Evolutionary conservation across 2,888 invertebrate species (phyloP).

Genomic region (Cryptocheilus praepositus): DNA sequence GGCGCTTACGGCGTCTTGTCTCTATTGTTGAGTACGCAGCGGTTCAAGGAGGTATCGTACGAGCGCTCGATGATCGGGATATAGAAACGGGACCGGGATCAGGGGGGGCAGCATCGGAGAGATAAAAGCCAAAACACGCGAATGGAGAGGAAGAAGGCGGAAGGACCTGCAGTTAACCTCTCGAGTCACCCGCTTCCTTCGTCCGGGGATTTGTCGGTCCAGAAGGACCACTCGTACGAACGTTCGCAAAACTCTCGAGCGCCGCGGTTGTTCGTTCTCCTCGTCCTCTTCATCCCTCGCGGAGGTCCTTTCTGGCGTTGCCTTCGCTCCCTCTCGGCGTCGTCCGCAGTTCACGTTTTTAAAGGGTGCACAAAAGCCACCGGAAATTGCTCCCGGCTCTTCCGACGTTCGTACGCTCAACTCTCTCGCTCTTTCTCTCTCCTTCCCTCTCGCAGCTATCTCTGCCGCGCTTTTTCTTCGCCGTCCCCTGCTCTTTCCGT

Average conservation of each 20-base stretch:
- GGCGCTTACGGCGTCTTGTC: too few species aligned
- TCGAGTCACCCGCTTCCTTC: conserved; percentile 48
- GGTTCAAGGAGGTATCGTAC: too few species aligned
- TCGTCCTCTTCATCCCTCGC: conserved; percentile 20
- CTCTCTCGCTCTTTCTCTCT: conserved; percentile 2
- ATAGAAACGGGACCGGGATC: conserved; percentile 20
- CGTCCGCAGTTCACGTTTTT: conserved; percentile 56
- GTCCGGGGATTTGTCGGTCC: conserved; percentile 57
- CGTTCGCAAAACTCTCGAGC: conserved; percentile 56
- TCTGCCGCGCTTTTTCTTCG: conserved; percentile 23
- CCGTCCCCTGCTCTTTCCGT: conserved; percentile 30
- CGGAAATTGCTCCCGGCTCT: conserved; percentile 67
- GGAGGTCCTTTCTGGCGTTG: conserved; percentile 7
- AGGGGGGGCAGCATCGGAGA: conserved; percentile 38
- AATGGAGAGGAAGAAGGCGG: conserved; percentile 21
- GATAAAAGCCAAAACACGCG: conserved; percentile 49
- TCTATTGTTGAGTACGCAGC: too few species aligned
- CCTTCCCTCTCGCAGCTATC: conserved; percentile 21
- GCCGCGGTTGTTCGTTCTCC: conserved; percentile 41
- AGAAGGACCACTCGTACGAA: conserved; percentile 60
- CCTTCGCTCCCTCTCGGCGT: conserved; percentile 38
- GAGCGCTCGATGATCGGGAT: too few species aligned
- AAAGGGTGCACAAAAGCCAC: conserved; percentile 64
- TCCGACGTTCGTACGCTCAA: conserved; percentile 56
- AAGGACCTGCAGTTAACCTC: conserved; percentile 59